Evolutionary conservation across 2,797 vertebrate species (phyloP).

Genomic region (Crocodylus rhombifer): DNA sequence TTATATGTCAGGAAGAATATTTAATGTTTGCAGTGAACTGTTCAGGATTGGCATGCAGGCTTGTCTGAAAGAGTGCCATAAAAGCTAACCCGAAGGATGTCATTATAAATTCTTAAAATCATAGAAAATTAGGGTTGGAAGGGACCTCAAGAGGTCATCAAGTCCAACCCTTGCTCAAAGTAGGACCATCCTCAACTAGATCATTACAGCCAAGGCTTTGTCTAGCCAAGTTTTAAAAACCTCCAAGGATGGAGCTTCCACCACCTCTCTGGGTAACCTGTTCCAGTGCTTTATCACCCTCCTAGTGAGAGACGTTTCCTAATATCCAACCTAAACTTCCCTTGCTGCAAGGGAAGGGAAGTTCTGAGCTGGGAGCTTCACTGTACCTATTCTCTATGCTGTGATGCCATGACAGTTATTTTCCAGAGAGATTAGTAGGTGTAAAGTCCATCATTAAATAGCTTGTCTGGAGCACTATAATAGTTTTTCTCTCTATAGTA

Average conservation of each 20-base stretch:
- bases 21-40: conserved; percentile 58
- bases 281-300: too few relatives aligned
- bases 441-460: conserved; percentile 55
- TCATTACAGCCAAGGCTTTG: too few relatives aligned
- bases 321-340: too few relatives aligned
- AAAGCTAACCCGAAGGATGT: conserved; percentile 52
- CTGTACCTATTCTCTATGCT: conserved; percentile 34
- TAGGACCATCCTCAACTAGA: too few relatives aligned
- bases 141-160: too few relatives aligned
- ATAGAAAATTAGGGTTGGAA: too few relatives aligned
- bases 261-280: too few relatives aligned
- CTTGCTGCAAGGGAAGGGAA: too few relatives aligned
- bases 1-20: conserved; percentile 61
- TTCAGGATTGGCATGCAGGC: conserved; percentile 41
- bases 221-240: too few relatives aligned
- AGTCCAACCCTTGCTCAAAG: too few relatives aligned
- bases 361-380: conserved; percentile 13
- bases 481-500: background rate
- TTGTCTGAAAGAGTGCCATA: conserved; percentile 43
- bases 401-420: conserved; percentile 54
- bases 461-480: conserved; percentile 23
- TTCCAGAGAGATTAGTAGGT: conserved; percentile 50
- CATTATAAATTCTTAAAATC: background rate
- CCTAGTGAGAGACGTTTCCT: too few relatives aligned
- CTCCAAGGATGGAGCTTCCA: too few relatives aligned